phyloP scores from a whole-genome alignment of 2,888 invertebrate genomes.

The Bellardia bayeri region DNA sequence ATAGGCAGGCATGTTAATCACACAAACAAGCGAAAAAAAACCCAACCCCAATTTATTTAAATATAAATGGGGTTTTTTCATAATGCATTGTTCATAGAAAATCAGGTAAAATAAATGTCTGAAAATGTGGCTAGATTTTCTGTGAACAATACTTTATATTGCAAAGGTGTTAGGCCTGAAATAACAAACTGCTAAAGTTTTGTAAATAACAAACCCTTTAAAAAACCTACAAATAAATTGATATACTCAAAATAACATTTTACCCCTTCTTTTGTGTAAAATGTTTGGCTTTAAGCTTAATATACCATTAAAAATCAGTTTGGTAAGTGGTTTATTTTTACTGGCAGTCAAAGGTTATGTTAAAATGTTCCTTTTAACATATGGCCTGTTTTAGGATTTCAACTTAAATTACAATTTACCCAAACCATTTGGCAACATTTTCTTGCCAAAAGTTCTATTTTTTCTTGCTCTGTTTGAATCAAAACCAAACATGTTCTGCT shows the following conservation, averaged over 20 bases:
- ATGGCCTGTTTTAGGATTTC: background rate
- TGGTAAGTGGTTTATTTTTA: background rate
- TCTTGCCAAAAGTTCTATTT: background rate
- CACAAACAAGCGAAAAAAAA: background rate
- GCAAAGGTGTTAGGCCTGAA: too few relatives aligned
- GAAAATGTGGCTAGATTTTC: too few relatives aligned
- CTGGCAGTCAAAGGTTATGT: too few relatives aligned
- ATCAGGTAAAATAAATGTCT: too few relatives aligned
- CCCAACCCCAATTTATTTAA: background rate
- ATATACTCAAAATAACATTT: background rate
- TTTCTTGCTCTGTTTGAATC: background rate
- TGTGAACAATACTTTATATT: too few relatives aligned
- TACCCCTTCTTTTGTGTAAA: background rate
- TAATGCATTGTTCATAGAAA: too few relatives aligned
- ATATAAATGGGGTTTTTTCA: background rate
- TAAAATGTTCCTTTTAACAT: background rate
- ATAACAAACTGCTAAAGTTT: background rate
- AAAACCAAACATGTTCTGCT: slow-evolving; percentile 4
- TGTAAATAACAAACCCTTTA: background rate
- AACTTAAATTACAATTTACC: background rate
- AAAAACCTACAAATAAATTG: background rate
- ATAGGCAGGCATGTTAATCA: background rate
- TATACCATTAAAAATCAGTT: slow-evolving; percentile 1
- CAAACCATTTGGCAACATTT: background rate
- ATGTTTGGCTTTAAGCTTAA: background rate